phyloP scores from a whole-genome alignment of 2,888 invertebrate species.

The Tethea ocularis region DNA sequence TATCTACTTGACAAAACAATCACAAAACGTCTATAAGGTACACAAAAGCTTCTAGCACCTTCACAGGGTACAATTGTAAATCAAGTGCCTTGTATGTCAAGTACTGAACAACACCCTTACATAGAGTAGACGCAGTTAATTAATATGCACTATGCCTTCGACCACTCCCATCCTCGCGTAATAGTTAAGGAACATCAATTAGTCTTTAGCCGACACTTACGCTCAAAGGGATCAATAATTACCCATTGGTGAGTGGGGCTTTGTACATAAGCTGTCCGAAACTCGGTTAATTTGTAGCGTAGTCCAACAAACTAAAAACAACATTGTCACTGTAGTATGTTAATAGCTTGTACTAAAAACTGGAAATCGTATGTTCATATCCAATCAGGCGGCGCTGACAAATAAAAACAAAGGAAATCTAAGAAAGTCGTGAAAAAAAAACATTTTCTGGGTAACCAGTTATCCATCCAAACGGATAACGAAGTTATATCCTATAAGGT shows the following conservation, averaged over 20 bases:
- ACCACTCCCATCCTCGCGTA: slow-evolving; percentile 22
- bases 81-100: not conserved
- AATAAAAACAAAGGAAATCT: too few species aligned
- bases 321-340: not conserved
- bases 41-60: not conserved
- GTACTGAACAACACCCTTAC: slow-evolving; percentile 30
- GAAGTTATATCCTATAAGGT: too few species aligned
- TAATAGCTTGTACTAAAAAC: not conserved
- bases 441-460: too few species aligned
- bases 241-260: not conserved
- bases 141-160: slow-evolving; percentile 33
- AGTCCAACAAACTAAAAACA: not conserved
- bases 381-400: too few species aligned
- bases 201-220: slow-evolving; percentile 25
- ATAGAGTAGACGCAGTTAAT: slow-evolving; percentile 30
- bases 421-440: too few species aligned
- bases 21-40: too few species aligned
- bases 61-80: not conserved
- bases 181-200: slow-evolving; percentile 34
- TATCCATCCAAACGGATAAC: too few species aligned
- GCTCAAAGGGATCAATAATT: slow-evolving; percentile 20
- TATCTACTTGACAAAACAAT: too few species aligned
- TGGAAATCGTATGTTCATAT: too few species aligned
- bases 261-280: not conserved
- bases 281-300: not conserved